Evolutionary conservation across 2,113 vertebrate genomes (phyloP).

Genomic region (Rhinopomastus cyanomelas): DNA sequence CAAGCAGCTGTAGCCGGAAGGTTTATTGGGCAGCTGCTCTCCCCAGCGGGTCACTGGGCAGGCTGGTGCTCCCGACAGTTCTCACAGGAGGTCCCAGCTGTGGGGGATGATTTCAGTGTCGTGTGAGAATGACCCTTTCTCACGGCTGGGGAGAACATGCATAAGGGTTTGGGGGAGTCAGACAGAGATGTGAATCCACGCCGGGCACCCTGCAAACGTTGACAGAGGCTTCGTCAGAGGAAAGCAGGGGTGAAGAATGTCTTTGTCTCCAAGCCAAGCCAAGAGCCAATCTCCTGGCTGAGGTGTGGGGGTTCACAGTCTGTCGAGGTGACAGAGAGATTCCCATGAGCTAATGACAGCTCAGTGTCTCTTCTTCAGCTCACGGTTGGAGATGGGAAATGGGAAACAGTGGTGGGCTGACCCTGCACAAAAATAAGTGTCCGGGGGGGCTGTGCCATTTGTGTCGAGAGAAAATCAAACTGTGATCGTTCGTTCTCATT

Average conservation of each 20-base stretch:
- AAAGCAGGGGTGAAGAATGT: constrained; percentile 6
- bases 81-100: neutral
- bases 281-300: neutral
- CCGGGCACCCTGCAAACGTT: neutral
- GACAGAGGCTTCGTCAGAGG: neutral
- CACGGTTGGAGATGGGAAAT: neutral
- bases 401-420: neutral
- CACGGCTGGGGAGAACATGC: neutral
- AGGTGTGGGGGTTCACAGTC: neutral
- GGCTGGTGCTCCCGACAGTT: neutral
- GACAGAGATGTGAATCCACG: neutral
- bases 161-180: neutral
- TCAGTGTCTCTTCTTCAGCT: neutral
- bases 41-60: neutral
- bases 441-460: neutral
- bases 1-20: constrained; percentile 25
- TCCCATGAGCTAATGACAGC: neutral
- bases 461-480: neutral
- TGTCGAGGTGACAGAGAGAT: neutral
- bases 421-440: neutral
- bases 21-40: constrained; percentile 30
- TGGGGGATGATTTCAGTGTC: neutral
- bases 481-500: neutral
- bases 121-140: neutral
- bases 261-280: neutral